A percentile compares a stretch with the other conserved stretches of the same genome.
These are phyloP conservation scores for Rallus limicola DNA, from an alignment of 2,113 vertebrate species.

Conservation along the genomic window DNA sequence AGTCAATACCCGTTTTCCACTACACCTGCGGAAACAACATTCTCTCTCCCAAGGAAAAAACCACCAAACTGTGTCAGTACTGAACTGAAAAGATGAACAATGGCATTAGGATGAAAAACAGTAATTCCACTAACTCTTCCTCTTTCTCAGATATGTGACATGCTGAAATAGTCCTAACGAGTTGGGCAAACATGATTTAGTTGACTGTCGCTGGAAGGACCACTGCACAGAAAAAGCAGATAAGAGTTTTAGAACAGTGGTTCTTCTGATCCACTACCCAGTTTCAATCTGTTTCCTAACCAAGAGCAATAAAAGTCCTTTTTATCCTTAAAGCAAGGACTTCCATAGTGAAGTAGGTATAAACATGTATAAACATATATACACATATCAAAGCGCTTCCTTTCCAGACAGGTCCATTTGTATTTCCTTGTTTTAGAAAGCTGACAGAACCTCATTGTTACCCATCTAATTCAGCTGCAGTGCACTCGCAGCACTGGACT, in stretches of 20 bases:
- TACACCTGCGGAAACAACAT: accelerated
- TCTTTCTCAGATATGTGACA: background rate
- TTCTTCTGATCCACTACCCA: background rate
- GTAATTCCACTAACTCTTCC: background rate
- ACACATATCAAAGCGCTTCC: background rate
- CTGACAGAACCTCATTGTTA: background rate
- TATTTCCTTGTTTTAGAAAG: background rate
- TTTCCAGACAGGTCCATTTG: background rate
- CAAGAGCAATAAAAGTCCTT: background rate
- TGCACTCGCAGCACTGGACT: background rate
- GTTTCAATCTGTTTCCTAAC: background rate
- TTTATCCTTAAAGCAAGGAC: background rate
- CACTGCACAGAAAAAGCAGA: background rate
- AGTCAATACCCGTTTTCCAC: background rate
- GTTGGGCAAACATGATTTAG: background rate
- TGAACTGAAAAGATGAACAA: background rate
- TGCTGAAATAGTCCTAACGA: background rate
- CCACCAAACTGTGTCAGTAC: background rate
- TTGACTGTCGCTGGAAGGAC: background rate
- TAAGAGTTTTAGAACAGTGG: background rate
- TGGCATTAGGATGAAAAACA: background rate
- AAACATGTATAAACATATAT: accelerated
- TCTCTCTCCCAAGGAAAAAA: background rate
- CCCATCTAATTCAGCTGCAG: background rate
- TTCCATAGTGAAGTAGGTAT: background rate